Evolutionary conservation across 2,888 invertebrate genomes (phyloP).

Genomic region (Cremastobaeus sp.): DNA sequence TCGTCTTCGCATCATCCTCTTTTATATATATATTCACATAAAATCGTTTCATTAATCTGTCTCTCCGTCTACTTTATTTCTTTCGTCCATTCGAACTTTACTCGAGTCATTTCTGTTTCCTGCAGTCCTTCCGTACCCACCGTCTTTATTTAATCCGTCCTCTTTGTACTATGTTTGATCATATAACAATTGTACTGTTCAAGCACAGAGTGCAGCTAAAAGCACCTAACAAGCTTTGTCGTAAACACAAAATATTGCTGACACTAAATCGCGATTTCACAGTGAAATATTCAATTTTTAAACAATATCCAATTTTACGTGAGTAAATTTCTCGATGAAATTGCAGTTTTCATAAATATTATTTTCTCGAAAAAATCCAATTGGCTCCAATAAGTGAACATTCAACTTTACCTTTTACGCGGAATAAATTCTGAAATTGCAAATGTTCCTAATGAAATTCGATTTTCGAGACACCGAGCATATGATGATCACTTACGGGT

Average conservation of each 20-base stretch:
- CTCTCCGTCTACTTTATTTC: slow-evolving; percentile 26
- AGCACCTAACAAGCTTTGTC: slow-evolving; percentile 65
- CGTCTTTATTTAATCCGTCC: slow-evolving; percentile 47
- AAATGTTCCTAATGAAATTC: too few species aligned
- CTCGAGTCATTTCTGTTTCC: too few species aligned
- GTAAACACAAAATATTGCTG: slow-evolving; percentile 47
- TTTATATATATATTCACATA: slow-evolving; percentile 64
- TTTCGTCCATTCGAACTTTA: slow-evolving; percentile 7
- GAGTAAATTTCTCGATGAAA: neutral
- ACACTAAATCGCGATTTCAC: slow-evolving; percentile 58
- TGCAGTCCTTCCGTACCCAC: too few species aligned
- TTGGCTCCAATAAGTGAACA: too few species aligned
- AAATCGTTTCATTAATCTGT: slow-evolving; percentile 61
- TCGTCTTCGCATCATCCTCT: slow-evolving; percentile 57
- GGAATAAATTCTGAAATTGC: too few species aligned
- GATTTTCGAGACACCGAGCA: too few species aligned
- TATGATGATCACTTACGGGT: too few species aligned
- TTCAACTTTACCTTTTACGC: too few species aligned
- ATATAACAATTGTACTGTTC: slow-evolving; percentile 67
- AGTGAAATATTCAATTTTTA: slow-evolving; percentile 10
- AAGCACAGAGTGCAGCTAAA: slow-evolving; percentile 74
- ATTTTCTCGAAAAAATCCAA: too few species aligned
- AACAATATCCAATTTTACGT: slow-evolving; percentile 33
- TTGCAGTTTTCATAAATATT: too few species aligned
- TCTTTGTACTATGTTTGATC: slow-evolving; percentile 57